A percentile compares a stretch with the other conserved stretches of the same genome.
Conservation (phyloP, 2,113 vertebrate species). For the Gila orcuttii region DNA sequence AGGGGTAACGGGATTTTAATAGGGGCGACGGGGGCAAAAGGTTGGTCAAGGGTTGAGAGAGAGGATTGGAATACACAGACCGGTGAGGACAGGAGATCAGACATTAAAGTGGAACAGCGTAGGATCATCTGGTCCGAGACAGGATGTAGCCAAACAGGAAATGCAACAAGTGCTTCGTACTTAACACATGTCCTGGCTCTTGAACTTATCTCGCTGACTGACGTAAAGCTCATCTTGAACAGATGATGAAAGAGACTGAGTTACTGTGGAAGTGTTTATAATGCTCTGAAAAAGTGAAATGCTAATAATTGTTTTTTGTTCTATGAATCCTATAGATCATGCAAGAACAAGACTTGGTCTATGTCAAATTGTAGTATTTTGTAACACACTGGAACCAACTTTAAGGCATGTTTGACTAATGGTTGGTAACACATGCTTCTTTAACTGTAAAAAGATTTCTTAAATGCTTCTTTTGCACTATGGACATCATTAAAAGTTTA, state of each 20-base stretch:
- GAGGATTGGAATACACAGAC: constrained; percentile 26
- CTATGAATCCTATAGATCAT: neutral
- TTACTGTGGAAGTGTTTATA: neutral
- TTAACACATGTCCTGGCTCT: constrained; percentile 52
- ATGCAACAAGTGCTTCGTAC: constrained; percentile 41
- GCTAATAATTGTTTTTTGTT: neutral
- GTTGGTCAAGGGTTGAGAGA: constrained; percentile 37
- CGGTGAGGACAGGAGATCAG: constrained; percentile 11
- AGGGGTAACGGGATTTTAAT: constrained; percentile 21
- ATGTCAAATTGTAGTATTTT: neutral
- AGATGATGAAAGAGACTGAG: neutral
- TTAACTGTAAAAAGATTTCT: constrained; percentile 29
- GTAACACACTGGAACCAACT: neutral
- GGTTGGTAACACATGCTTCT: constrained; percentile 37
- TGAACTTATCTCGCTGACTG: constrained; percentile 52
- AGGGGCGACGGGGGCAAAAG: constrained; percentile 23
- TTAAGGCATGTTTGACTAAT: constrained; percentile 4
- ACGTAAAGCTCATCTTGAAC: constrained; percentile 29
- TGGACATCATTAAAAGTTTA: constrained; percentile 56
- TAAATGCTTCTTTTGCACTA: constrained; percentile 31
- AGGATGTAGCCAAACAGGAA: constrained; percentile 36
- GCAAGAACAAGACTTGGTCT: neutral
- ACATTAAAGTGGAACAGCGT: constrained; percentile 3
- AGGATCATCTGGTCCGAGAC: constrained; percentile 31
- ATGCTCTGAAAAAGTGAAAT: neutral